These are phyloP conservation scores for Ashinkailepas kermadecensis DNA, from an alignment of 2,888 invertebrate genomes.

Conservation along the genomic window DNA sequence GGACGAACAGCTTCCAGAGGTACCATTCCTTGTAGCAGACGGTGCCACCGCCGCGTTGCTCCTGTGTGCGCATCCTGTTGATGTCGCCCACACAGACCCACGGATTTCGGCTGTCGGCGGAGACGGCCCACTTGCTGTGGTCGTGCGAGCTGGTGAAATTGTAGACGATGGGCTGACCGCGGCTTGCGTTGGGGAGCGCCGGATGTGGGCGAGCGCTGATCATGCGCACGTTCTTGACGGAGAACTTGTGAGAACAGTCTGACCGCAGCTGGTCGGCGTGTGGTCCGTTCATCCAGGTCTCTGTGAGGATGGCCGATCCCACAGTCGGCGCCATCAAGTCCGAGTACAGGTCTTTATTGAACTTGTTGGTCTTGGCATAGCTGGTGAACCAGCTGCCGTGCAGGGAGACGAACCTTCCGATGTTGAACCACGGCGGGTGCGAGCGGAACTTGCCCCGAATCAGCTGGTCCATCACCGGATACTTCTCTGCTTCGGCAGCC, in stretches of 20 bases:
- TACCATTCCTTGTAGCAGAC: background rate
- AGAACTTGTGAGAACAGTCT: slow-evolving; percentile 60
- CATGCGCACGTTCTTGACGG: slow-evolving; percentile 26
- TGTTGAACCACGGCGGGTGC: slow-evolving; percentile 56
- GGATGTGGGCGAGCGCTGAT: background rate
- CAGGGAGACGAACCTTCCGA: slow-evolving; percentile 50
- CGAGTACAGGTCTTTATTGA: slow-evolving; percentile 71
- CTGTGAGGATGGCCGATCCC: slow-evolving; percentile 63
- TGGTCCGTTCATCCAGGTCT: slow-evolving; percentile 56
- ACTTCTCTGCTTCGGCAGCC: slow-evolving; percentile 46
- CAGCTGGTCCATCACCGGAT: slow-evolving; percentile 49
- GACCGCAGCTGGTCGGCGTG: slow-evolving; percentile 55
- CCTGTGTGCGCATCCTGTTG: slow-evolving; percentile 54
- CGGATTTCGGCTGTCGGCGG: slow-evolving; percentile 38
- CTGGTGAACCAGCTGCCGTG: slow-evolving; percentile 60
- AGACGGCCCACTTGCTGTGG: slow-evolving; percentile 45
- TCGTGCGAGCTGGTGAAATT: slow-evolving; percentile 39
- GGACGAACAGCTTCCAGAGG: background rate
- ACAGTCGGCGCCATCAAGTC: slow-evolving; percentile 69
- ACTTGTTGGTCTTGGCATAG: slow-evolving; percentile 75
- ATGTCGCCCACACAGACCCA: slow-evolving; percentile 92
- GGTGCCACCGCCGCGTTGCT: background rate
- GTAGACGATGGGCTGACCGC: background rate
- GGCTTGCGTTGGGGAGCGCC: background rate
- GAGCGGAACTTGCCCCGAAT: slow-evolving; percentile 34